Evolutionary conservation across 2,113 vertebrate genomes (phyloP).

Genomic region (Pithys albifrons): DNA sequence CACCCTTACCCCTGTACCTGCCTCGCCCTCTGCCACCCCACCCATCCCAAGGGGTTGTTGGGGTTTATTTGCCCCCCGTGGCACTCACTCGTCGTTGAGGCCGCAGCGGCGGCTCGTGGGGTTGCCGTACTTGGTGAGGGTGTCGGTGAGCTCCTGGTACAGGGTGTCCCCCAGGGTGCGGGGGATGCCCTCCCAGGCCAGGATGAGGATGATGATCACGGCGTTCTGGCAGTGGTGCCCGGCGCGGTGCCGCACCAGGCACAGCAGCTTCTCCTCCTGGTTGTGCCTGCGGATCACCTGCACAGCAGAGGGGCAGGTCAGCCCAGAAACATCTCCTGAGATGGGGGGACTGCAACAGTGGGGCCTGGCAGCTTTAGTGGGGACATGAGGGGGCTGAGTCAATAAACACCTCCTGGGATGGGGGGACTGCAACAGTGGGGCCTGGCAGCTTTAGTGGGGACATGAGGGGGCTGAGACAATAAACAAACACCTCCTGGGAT

Average conservation of each 20-base stretch:
- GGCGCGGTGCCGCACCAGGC: slow-evolving; percentile 88
- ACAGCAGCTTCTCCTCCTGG: slow-evolving; percentile 91
- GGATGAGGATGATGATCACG: slow-evolving; percentile 92
- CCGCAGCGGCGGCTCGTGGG: slow-evolving; percentile 95
- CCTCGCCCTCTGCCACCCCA: too few relatives aligned
- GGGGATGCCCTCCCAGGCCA: slow-evolving; percentile 96
- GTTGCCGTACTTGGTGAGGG: slow-evolving; percentile 91
- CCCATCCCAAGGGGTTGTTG: too few relatives aligned
- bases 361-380: too few relatives aligned
- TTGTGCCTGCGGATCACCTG: slow-evolving; percentile 92
- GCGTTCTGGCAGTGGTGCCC: slow-evolving; percentile 95
- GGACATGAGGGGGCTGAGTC: too few relatives aligned
- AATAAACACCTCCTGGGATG: too few relatives aligned
- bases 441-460: too few relatives aligned
- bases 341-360: neutral
- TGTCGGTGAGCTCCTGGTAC: slow-evolving; percentile 88
- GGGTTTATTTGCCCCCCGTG: too few relatives aligned
- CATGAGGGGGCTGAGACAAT: too few relatives aligned
- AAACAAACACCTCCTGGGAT: too few relatives aligned
- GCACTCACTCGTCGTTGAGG: slow-evolving; percentile 92
- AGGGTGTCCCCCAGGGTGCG: slow-evolving; percentile 87
- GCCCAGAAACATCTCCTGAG: rapidly evolving
- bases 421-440: too few relatives aligned
- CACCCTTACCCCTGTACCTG: too few relatives aligned
- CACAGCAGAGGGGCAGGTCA: neutral